Evolutionary conservation across 1,140 invertebrate species (phyloP), one percentile per base, ranked within the genome.

Genomic region (Drosophila triauraria): DNA sequence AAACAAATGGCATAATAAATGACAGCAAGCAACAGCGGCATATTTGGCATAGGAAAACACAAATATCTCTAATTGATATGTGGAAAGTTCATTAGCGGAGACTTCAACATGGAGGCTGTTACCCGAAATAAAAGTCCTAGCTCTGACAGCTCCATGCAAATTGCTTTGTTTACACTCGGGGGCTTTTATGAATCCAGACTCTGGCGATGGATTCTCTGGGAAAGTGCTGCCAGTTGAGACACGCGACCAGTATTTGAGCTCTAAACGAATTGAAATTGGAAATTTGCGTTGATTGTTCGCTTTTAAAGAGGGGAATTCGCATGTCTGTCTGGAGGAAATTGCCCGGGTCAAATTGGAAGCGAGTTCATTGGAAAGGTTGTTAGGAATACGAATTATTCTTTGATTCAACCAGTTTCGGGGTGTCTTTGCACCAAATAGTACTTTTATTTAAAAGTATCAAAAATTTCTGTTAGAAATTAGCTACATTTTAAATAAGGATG

Each of bases 241-340:
- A 71, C 44, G 68, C 68, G 67, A 70, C 35, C 48, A 23, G n/a
- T 58, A n/a, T 70, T 42, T 20, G 35, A 40, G 44, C 35, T 17
- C 47, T 40, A 70, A 30, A 47, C 62, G 25, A 58, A 71, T 25
- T 35, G 65, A 71, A 56, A 71, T 71, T 71, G 68, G 62, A 68
- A 71, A 71, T 71, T 42, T 58, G 47, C 15, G 43, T 44, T 71
- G 51, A 48, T 30, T 57, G 48, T 50, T 27, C 17, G 38, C 15
- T 15, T 38, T 15, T 9, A 13, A 43, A 30, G 42, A 20, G 60
- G 60, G 32, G 5, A 35, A 32, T 46, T 70, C 32, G 65, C 68
- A 48, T 57, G 68, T 48, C 68, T 69, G 68, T 71, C 51, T 71
- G 67, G 42, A 30, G 9, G 43, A 48, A 71, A 71, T 58, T 35